A percentile compares a stretch with the other conserved stretches of the same genome.
Evolutionary conservation across 2,113 vertebrate species (phyloP).

Genomic region (Leucosticte australis): DNA sequence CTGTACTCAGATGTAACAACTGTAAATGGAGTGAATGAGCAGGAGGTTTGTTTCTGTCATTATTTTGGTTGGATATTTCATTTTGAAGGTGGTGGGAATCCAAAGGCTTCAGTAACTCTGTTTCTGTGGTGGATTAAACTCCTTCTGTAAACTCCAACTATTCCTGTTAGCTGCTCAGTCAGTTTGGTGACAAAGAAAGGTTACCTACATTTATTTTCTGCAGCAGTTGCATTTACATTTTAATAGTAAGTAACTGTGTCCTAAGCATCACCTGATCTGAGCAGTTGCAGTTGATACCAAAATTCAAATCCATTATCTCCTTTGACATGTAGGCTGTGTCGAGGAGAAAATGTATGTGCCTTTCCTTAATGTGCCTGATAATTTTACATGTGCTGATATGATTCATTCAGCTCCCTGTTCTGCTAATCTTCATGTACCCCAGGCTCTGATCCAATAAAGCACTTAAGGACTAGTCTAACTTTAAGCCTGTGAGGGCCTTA

Average conservation of each 20-base stretch:
- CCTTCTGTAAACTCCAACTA: not conserved
- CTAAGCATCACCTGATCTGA: not conserved
- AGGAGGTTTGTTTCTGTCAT: not conserved
- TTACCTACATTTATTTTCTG: not conserved
- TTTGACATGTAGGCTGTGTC: not conserved
- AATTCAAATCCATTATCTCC: not conserved
- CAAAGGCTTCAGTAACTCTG: not conserved
- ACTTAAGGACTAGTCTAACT: not conserved
- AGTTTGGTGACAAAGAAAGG: not conserved
- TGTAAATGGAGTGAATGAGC: not conserved
- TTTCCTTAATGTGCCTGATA: not conserved
- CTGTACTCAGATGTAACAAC: not conserved
- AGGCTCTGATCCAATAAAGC: constrained; percentile 5
- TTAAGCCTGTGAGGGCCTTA: not conserved
- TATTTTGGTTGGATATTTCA: not conserved
- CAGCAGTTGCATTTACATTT: not conserved
- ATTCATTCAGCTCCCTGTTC: not conserved
- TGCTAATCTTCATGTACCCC: not conserved
- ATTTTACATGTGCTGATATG: not conserved
- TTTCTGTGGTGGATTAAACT: not conserved
- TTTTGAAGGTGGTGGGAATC: not conserved
- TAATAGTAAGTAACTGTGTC: not conserved
- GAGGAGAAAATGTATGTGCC: not conserved
- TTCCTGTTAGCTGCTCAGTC: not conserved
- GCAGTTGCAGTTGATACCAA: not conserved